Conservation (phyloP, 2,113 vertebrate genomes). For the Actenoides hombroni region DNA sequence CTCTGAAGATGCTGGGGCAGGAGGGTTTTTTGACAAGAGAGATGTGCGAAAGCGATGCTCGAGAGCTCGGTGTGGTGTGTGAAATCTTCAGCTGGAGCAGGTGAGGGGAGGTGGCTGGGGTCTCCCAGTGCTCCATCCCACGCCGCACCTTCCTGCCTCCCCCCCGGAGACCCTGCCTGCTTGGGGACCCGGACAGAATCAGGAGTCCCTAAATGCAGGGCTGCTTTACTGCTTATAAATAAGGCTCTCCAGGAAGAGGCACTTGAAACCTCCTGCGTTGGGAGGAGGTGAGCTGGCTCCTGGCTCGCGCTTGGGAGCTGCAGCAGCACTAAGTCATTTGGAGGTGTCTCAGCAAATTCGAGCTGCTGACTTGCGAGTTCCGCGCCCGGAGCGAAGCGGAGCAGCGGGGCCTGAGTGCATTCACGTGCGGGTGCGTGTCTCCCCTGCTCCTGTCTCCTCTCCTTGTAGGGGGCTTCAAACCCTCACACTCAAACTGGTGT, state of each 20-base stretch:
- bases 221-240: background rate
- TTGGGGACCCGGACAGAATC: accelerated
- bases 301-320: background rate
- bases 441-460: background rate
- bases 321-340: background rate
- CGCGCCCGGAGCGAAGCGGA: accelerated
- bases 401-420: accelerated
- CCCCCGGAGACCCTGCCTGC: accelerated
- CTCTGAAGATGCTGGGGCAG: background rate
- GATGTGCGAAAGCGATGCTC: accelerated
- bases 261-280: background rate
- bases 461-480: background rate
- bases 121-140: accelerated
- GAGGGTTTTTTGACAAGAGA: background rate
- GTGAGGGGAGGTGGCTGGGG: background rate
- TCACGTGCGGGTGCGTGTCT: accelerated
- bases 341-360: constrained; percentile 17
- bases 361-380: background rate
- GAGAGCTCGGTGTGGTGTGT: background rate
- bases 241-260: background rate
- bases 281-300: background rate
- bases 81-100: background rate
- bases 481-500: background rate
- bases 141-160: background rate
- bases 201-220: background rate